A percentile compares a stretch with the other conserved stretches of the same genome.
These are phyloP conservation scores for Plumapathes pennacea DNA, from an alignment of 92 coral and sea anemone species.

Conservation along the genomic window DNA sequence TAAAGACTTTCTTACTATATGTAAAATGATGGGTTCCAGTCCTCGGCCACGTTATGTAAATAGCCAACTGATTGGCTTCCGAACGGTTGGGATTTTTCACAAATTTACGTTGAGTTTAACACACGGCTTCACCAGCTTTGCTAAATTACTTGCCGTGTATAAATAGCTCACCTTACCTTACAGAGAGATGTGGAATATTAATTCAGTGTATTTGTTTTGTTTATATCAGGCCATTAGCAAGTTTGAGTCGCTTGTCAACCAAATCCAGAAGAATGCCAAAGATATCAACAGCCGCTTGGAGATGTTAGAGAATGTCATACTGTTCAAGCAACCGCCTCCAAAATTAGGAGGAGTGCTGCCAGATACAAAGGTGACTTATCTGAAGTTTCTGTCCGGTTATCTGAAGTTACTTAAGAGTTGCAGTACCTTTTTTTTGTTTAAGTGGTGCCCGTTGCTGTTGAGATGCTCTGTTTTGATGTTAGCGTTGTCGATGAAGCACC, in stretches of 20 bases:
- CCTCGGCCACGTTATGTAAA: too few species aligned
- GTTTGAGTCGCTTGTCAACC: slow-evolving; percentile 97
- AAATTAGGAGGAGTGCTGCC: slow-evolving; percentile 75
- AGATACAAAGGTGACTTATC: slow-evolving; percentile 68
- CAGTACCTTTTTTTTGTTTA: background rate
- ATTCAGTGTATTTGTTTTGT: too few species aligned
- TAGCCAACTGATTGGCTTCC: too few species aligned
- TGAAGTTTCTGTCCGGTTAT: too few species aligned
- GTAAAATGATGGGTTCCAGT: too few species aligned
- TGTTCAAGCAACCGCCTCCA: slow-evolving; percentile 80
- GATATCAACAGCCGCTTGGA: slow-evolving; percentile 94
- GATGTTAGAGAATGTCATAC: slow-evolving; percentile 72
- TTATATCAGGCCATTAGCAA: slow-evolving; percentile 95
- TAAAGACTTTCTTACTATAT: too few species aligned
- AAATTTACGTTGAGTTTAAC: too few species aligned
- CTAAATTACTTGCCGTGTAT: too few species aligned
- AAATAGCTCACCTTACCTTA: too few species aligned
- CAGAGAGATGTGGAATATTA: too few species aligned
- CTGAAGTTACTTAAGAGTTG: background rate
- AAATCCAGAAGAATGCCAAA: slow-evolving; percentile 98
- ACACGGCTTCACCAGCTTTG: too few species aligned
- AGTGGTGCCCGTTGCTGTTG: background rate
- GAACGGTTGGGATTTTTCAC: too few species aligned
- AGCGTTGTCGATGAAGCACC: background rate
- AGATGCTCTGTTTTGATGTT: background rate